phyloP scores from a whole-genome alignment of 2,113 vertebrate genomes.

The Pelodiscus sinensis region DNA sequence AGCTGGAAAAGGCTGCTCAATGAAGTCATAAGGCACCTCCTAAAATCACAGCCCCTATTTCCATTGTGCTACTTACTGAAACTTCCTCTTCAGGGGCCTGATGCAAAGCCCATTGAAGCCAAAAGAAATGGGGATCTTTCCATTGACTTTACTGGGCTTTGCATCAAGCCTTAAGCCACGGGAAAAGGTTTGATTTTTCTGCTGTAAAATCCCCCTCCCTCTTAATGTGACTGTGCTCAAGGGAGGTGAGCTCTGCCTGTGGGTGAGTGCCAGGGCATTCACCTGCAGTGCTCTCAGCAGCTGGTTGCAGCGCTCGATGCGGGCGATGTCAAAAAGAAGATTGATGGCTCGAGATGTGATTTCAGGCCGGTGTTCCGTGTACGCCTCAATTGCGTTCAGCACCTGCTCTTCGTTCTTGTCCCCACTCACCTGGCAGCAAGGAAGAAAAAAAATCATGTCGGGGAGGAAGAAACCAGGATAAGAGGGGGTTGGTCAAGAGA shows the following conservation, averaged over 20 bases:
- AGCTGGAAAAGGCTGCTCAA: fast-evolving
- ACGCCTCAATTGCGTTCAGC: constrained; percentile 94
- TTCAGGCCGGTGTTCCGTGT: constrained; percentile 94
- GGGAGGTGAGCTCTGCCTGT: no score
- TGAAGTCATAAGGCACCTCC: background rate
- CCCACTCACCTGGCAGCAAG: constrained; percentile 86
- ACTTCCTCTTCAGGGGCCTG: background rate
- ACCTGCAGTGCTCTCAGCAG: constrained; percentile 94
- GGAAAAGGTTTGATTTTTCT: background rate
- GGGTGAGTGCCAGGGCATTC: background rate
- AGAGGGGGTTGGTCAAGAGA: background rate
- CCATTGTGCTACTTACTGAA: fast-evolving
- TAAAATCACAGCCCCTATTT: background rate
- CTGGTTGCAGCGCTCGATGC: constrained; percentile 94
- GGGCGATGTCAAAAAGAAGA: constrained; percentile 94
- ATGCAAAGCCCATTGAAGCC: background rate
- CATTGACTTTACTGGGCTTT: background rate
- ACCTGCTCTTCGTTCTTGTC: constrained; percentile 97
- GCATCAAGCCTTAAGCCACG: background rate
- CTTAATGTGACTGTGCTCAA: background rate
- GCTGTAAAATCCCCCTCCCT: background rate
- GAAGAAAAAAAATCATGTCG: background rate
- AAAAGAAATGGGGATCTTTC: background rate
- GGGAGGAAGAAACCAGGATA: background rate
- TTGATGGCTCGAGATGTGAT: constrained; percentile 96